Evolutionary conservation across 2,113 vertebrate species (phyloP), one percentile per base, ranked within the genome.

Genomic region (Cephalopholis sonnerati): DNA sequence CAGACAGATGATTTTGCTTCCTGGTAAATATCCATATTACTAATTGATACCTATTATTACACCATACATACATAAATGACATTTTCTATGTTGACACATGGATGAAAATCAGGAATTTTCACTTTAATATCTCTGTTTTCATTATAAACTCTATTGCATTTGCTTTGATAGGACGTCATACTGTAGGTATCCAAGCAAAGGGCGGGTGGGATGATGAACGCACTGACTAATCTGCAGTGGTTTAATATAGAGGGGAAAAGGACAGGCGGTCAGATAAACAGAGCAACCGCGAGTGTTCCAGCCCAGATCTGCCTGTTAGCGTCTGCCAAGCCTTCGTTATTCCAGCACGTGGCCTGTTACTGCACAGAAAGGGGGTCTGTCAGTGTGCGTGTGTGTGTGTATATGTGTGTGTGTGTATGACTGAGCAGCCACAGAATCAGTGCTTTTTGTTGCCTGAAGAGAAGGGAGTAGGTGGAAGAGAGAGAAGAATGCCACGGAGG

Each of bases 401-500:
- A 54, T 51, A 7, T 36, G 32, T 36, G 65, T 17, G 66, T 20
- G 61, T 24, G 51, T 67, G 46, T 32, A 7, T 55, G 66, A 25
- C 46, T 32, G 79, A 90, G 86, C 79, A 66, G 75, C 46, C 62
- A 29, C 67, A 74, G 68, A 12, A 27, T 64, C 70, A 9, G 32
- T 71, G 27, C 66, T 17, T 77, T 79, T 68, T 65, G 65, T 69
- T 77, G 80, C 71, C 77, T 4, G 36, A 73, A 70, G 78, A 77
- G 41, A 41, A 79, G 32, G 29, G 25, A 72, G 65, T 64, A 82
- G 48, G 66, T 69, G 66, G 36, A 89, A 63, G 61, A 53, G 25
- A 54, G 62, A 82, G 54, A 71, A 86, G 50, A 67, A 95, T 95
- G 94, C 89, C 87, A 8, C 88, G 91, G 65, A 89, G 84, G 77